Conservation (phyloP, 2,113 vertebrate species). For the Tragulus kanchil region DNA sequence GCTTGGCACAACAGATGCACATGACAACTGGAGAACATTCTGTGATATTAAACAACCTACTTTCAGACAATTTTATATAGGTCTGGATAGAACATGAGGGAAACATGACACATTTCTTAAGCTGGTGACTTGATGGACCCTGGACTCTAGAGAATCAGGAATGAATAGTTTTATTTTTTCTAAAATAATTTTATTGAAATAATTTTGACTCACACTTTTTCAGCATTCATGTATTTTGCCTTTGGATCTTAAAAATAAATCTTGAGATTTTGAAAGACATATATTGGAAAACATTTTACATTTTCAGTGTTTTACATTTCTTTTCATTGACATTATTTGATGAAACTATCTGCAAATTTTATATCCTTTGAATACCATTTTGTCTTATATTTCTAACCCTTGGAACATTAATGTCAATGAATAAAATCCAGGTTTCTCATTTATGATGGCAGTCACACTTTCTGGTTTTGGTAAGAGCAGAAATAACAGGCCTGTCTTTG, state of each 20-base stretch:
- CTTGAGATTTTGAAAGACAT: neutral
- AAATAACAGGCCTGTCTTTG: neutral
- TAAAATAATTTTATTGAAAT: conserved; percentile 52
- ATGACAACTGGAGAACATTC: neutral
- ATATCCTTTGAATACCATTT: neutral
- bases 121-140: neutral
- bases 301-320: neutral
- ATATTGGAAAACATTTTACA: neutral
- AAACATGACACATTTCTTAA: neutral
- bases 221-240: neutral
- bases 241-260: conserved; percentile 38
- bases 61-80: neutral
- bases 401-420: conserved; percentile 42
- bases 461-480: neutral
- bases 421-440: conserved; percentile 31
- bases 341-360: conserved; percentile 24
- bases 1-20: neutral
- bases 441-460: neutral
- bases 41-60: neutral
- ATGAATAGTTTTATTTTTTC: neutral
- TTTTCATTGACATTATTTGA: conserved; percentile 35
- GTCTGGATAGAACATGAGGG: neutral
- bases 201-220: conserved; percentile 33
- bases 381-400: conserved; percentile 33
- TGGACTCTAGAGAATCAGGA: neutral